Evolutionary conservation across 2,113 vertebrate genomes (phyloP).

Genomic region (Cnemophilus loriae): DNA sequence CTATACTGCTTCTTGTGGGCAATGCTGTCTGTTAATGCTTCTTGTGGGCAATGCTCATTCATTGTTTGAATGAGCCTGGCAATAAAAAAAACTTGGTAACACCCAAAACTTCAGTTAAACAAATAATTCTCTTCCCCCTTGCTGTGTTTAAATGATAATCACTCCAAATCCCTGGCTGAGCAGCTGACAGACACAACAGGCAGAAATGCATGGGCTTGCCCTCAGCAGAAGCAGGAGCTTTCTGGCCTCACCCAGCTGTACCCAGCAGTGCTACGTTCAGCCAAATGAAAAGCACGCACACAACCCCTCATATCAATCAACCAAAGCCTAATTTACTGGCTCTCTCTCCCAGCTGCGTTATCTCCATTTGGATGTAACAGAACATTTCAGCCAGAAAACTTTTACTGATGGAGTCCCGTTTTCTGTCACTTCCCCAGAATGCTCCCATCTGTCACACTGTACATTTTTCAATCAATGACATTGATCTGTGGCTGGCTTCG

Average conservation of each 20-base stretch:
- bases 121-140: background rate
- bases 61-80: background rate
- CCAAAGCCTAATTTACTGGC: background rate
- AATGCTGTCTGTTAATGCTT: background rate
- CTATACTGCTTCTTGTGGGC: background rate
- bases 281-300: fast-evolving
- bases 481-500: background rate
- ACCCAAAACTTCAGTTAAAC: background rate
- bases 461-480: background rate
- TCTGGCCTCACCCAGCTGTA: background rate
- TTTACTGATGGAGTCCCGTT: background rate
- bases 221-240: background rate
- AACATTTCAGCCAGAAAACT: background rate
- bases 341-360: background rate
- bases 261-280: background rate
- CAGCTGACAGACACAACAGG: background rate
- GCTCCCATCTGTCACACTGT: background rate
- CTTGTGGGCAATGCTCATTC: background rate
- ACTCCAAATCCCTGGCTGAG: background rate
- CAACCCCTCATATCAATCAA: background rate
- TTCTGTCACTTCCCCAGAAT: background rate
- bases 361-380: background rate
- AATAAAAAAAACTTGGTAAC: background rate
- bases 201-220: background rate
- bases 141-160: background rate